Base-by-base conservation (phyloP, 2,888 invertebrate species). In the Lutraria lutraria region DNA sequence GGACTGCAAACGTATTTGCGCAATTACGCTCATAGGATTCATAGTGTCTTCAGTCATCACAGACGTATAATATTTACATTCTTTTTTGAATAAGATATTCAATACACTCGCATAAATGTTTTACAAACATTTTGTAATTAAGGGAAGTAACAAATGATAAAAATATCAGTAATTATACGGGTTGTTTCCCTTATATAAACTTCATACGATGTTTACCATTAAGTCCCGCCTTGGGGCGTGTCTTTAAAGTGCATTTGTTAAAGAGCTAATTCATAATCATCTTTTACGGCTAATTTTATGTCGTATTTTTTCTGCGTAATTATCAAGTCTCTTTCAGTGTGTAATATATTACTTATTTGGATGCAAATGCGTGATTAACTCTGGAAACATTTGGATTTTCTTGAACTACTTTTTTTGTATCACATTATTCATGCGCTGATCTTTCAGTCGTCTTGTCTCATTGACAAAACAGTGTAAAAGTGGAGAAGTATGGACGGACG, bases 381-480 rank as follows among this genome's bases (percentile, higher is more conserved):
- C 15, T 2, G 1, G 2, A 25, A 34, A 31, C 15, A 15, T 6
- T 34, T n/a, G 63, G 10, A 76, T 34, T 76, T 16, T 16, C 12
- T 0, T 0, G 76, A 76, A 16, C 76, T 76, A 76, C 76, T 76
- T 76, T 34, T n/a, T 76, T n/a, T 76, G 76, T 76, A 34, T 25
- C 15, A 0, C 16, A 16, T 19, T 76, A 76, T 76, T 76, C 0
- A 76, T 76, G 16, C 76, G 76, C 76, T 15, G 16, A 19, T 19
- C 2, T 76, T 12, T 34, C 31, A 34, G 29, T 31, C 76, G 76
- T 16, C 31, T 34, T 19, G 34, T 76, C 76, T 76, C 76, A 76
- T 76, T 76, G 76, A 76, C 76, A 34, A 76, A 76, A 76, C 76
- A 76, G 76, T 76, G 76, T 76, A 31, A 31, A 76, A 76, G 76